Evolutionary conservation across 2,797 vertebrate species (phyloP).

Genomic region (Okamejei kenojei): DNA sequence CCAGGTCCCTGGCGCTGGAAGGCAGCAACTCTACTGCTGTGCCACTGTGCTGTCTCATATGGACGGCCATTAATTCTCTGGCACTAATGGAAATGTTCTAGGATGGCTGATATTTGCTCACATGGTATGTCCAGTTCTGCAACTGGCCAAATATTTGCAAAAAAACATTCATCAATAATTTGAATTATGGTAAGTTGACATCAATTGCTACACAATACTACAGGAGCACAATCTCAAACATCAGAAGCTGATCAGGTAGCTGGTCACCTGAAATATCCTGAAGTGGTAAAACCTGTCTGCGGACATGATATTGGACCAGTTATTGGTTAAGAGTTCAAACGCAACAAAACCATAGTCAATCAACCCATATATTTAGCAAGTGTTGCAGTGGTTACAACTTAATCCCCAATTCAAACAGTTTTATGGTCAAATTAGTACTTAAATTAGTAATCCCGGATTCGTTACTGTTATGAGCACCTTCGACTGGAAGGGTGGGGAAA

Average conservation of each 20-base stretch:
- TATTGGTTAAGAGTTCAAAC: not conserved
- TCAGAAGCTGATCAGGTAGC: not conserved
- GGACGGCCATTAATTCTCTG: no score
- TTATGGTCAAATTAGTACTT: not conserved
- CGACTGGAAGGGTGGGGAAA: not conserved
- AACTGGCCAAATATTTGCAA: not conserved
- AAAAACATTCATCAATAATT: not conserved
- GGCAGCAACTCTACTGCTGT: no score
- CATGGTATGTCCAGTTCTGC: not conserved
- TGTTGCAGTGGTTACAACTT: not conserved
- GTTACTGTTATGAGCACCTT: not conserved
- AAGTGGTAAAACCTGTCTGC: not conserved
- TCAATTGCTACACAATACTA: not conserved
- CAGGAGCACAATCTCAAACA: not conserved
- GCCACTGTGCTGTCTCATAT: no score
- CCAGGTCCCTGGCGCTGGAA: no score
- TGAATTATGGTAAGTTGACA: not conserved
- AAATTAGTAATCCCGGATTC: not conserved
- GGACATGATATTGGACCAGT: not conserved
- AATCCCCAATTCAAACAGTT: not conserved
- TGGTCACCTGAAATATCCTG: not conserved
- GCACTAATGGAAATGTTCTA: not conserved
- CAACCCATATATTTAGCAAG: not conserved
- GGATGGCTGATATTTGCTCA: not conserved
- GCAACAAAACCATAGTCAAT: not conserved